Evolutionary conservation across 2,797 vertebrate genomes (phyloP).

Genomic region (Sebastes goodei): DNA sequence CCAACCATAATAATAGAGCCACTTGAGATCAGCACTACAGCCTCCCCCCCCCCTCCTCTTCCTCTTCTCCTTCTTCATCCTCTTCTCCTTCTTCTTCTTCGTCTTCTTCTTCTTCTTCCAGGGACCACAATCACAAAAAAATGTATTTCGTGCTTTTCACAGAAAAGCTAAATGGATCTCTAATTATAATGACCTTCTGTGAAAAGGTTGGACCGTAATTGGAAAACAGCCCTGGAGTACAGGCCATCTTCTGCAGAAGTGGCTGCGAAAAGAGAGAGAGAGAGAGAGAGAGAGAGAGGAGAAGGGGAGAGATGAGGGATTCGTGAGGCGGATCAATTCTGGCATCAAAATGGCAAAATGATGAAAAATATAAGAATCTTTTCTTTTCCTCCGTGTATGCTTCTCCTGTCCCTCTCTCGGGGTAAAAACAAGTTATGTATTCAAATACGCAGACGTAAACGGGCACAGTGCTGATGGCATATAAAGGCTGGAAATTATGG

Average conservation of each 20-base stretch:
- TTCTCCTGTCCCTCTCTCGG: background rate
- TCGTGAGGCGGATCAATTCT: slow-evolving; percentile 44
- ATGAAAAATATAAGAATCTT: slow-evolving; percentile 30
- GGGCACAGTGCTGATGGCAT: background rate
- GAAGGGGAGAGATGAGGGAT: slow-evolving; percentile 22
- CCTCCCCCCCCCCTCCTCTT: slow-evolving; percentile 46
- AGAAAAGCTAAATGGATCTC: slow-evolving; percentile 82
- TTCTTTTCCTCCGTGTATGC: slow-evolving; percentile 15
- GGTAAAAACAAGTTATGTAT: slow-evolving; percentile 31
- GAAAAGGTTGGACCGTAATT: slow-evolving; percentile 80
- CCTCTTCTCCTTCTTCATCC: background rate
- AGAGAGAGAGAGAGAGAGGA: background rate
- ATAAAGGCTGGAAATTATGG: slow-evolving; percentile 9
- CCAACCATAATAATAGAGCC: slow-evolving; percentile 88
- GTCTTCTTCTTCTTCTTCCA: slow-evolving; percentile 63
- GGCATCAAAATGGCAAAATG: slow-evolving; percentile 51
- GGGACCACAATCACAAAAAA: slow-evolving; percentile 81
- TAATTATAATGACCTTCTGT: slow-evolving; percentile 84
- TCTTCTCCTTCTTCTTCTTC: slow-evolving; percentile 42
- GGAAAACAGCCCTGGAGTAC: slow-evolving; percentile 79
- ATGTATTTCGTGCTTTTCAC: slow-evolving; percentile 85
- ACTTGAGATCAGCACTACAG: slow-evolving; percentile 83
- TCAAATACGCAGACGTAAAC: background rate
- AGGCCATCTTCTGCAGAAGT: slow-evolving; percentile 73
- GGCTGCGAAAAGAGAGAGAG: slow-evolving; percentile 25